These are phyloP conservation scores for Gymnopithys bicolor DNA, from an alignment of 2,797 vertebrate species.

Conservation along the genomic window DNA sequence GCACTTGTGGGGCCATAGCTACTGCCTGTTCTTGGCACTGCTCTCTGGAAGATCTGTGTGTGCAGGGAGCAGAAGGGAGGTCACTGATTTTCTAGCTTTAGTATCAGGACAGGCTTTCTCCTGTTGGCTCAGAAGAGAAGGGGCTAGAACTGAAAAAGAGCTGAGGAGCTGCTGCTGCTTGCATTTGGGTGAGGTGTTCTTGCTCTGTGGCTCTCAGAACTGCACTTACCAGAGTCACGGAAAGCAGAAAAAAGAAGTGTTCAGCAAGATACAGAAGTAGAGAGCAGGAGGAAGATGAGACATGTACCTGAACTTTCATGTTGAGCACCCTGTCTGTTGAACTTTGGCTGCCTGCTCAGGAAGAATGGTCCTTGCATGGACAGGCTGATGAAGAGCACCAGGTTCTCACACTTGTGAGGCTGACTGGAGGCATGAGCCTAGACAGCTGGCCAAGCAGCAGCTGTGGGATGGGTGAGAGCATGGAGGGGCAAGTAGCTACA, in stretches of 20 bases:
- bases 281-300: background rate
- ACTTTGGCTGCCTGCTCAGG: background rate
- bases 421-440: background rate
- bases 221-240: background rate
- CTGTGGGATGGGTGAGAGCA: background rate
- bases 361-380: fast-evolving
- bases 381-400: background rate
- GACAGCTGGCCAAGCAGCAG: background rate
- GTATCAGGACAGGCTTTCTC: background rate
- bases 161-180: background rate
- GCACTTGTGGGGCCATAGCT: background rate
- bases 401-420: background rate
- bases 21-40: background rate
- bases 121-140: background rate
- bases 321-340: background rate
- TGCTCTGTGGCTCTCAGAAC: background rate
- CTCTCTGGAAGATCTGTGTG: background rate
- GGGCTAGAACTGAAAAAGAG: background rate
- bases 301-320: background rate
- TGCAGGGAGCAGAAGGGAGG: background rate
- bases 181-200: background rate
- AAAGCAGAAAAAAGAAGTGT: background rate
- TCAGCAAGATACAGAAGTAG: background rate
- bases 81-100: background rate
- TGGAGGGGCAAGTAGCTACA: background rate